Evolutionary conservation across 2,797 vertebrate genomes (phyloP).

Genomic region (Denticeps clupeoides): DNA sequence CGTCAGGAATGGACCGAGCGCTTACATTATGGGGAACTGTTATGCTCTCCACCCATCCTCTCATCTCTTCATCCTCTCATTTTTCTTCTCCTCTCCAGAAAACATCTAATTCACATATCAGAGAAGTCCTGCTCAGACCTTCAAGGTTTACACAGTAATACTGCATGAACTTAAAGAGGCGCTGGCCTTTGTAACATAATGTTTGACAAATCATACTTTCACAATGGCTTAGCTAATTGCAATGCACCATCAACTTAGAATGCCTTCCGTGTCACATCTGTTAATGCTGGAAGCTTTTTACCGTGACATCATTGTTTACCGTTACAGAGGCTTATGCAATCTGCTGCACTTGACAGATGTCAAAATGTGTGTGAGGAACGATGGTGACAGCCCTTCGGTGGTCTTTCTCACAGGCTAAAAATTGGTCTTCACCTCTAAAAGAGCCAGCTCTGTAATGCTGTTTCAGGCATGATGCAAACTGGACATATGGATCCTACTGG

Average conservation of each 20-base stretch:
- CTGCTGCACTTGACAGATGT: slow-evolving; percentile 7
- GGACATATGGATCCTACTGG: slow-evolving; percentile 4
- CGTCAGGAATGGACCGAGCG: slow-evolving; percentile 28
- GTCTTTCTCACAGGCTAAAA: slow-evolving; percentile 10
- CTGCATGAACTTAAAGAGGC: too few species aligned
- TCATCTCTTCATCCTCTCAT: slow-evolving; percentile 1
- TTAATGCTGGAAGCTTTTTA: not conserved
- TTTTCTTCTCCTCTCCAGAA: not conserved
- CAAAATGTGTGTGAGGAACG: not conserved
- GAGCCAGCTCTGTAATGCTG: slow-evolving; percentile 4
- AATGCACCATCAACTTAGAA: not conserved
- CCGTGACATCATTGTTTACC: slow-evolving; percentile 2
- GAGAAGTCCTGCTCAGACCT: not conserved
- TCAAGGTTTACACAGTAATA: too few species aligned
- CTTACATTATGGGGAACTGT: slow-evolving; percentile 31
- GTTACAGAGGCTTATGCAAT: not conserved
- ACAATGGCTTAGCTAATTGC: not conserved
- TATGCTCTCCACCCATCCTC: slow-evolving; percentile 29
- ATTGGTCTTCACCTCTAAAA: not conserved
- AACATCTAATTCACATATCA: slow-evolving; percentile 1
- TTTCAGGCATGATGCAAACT: not conserved
- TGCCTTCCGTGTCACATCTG: not conserved
- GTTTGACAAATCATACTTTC: not conserved
- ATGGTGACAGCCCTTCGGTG: slow-evolving; percentile 6
- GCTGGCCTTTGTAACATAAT: not conserved